Conservation (phyloP, 2,113 vertebrate genomes). For the Pardalotus punctatus region DNA sequence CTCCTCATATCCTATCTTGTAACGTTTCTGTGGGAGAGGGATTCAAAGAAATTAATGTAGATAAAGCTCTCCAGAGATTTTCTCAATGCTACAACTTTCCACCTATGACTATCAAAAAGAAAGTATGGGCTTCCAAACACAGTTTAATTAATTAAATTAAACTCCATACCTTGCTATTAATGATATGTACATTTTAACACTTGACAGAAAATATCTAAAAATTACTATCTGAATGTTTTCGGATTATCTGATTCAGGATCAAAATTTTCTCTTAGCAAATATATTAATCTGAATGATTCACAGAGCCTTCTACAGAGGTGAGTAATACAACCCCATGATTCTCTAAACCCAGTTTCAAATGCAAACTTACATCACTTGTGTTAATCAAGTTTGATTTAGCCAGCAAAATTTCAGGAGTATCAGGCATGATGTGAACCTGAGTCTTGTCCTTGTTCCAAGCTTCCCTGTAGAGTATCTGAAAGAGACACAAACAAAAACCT, state of each 20-base stretch:
- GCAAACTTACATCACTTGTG: constrained; percentile 80
- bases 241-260: neutral
- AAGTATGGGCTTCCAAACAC: neutral
- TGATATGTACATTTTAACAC: neutral
- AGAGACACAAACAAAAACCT: neutral
- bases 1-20: constrained; percentile 83
- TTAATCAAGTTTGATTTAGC: constrained; percentile 83
- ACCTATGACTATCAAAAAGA: neutral
- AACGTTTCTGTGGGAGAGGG: constrained; percentile 78
- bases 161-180: neutral
- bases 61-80: neutral
- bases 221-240: neutral
- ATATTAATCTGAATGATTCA: neutral
- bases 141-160: neutral
- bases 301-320: neutral
- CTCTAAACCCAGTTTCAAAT: neutral
- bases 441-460: constrained; percentile 84
- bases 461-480: constrained; percentile 76
- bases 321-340: neutral
- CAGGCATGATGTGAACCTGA: constrained; percentile 81
- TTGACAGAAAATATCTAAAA: neutral
- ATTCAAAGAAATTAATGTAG: neutral
- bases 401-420: constrained; percentile 78
- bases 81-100: neutral
- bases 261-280: neutral